Percentiles rank a stretch among this genome's conserved stretches.
phyloP scores from a whole-genome alignment of 1,140 invertebrate species.

The Branchinecta lynchi region DNA sequence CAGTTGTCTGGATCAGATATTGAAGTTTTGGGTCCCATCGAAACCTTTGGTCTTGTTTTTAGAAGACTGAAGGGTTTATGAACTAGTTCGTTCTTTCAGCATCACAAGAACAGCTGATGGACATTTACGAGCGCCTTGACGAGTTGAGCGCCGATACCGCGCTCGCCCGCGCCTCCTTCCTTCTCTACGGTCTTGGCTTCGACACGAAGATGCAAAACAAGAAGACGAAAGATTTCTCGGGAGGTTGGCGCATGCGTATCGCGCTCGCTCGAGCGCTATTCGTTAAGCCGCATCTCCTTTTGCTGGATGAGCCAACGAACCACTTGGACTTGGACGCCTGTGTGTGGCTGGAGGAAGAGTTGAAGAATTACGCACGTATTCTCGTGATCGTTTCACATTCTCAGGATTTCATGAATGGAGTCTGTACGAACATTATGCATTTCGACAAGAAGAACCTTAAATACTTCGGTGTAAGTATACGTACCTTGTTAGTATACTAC shows the following conservation, averaged over 20 bases:
- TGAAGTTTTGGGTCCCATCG: too few species aligned
- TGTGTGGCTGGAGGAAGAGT: constrained; percentile 97
- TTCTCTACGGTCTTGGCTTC: constrained; percentile 94
- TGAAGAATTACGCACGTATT: constrained; percentile 91
- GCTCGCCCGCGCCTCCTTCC: constrained; percentile 78
- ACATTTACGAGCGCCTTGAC: constrained; percentile 93
- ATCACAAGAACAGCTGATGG: constrained; percentile 87
- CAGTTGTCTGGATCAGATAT: too few species aligned
- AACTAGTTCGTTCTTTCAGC: constrained; percentile 37
- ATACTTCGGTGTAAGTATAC: constrained; percentile 67
- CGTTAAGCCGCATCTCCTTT: constrained; percentile 34
- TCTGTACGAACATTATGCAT: constrained; percentile 97
- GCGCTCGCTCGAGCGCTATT: constrained; percentile 84
- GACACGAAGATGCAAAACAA: constrained; percentile 81
- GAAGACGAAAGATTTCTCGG: constrained; percentile 85
- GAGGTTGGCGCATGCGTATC: constrained; percentile 98
- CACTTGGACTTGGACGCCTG: constrained; percentile 73
- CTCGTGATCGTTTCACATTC: constrained; percentile 98
- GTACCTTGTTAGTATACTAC: constrained; percentile 15
- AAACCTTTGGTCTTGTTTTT: too few species aligned
- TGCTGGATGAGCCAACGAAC: constrained; percentile 44
- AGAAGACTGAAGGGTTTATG: too few species aligned
- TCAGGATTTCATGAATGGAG: constrained; percentile 98
- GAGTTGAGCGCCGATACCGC: constrained; percentile 92
- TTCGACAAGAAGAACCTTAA: constrained; percentile 83